Percentiles rank a stretch among this genome's conserved stretches.
Evolutionary conservation across 2,797 vertebrate species (phyloP).

Genomic region (Sciurus carolinensis): DNA sequence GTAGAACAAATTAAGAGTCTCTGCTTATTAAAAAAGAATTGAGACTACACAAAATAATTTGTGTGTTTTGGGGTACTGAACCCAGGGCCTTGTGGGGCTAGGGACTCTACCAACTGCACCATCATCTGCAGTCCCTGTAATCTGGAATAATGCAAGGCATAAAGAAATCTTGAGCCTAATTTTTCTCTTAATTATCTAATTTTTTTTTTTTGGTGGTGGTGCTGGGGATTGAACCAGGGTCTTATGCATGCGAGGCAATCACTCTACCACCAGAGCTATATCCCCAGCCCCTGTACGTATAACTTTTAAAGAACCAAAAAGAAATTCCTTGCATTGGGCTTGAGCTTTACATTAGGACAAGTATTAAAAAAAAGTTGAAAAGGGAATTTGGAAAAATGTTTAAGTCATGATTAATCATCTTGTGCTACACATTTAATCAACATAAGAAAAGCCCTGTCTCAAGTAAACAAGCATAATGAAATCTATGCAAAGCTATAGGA

Average conservation of each 20-base stretch:
- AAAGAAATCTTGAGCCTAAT: background rate
- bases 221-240: no score
- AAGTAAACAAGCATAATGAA: background rate
- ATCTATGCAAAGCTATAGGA: background rate
- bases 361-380: background rate
- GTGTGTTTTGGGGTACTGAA: no score
- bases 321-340: background rate
- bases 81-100: no score
- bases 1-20: no score
- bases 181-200: conserved; percentile 25
- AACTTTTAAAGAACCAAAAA: conserved; percentile 53
- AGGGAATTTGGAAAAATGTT: conserved; percentile 40
- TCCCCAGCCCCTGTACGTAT: background rate
- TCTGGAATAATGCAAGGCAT: conserved; percentile 44
- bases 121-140: background rate
- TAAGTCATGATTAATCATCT: no score
- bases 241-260: no score
- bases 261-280: no score
- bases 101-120: no score
- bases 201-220: no score
- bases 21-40: no score
- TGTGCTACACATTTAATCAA: no score
- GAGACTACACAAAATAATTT: no score
- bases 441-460: background rate
- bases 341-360: background rate